Conservation (phyloP, 2,113 vertebrate genomes). For the Gopherus evgoodei region DNA sequence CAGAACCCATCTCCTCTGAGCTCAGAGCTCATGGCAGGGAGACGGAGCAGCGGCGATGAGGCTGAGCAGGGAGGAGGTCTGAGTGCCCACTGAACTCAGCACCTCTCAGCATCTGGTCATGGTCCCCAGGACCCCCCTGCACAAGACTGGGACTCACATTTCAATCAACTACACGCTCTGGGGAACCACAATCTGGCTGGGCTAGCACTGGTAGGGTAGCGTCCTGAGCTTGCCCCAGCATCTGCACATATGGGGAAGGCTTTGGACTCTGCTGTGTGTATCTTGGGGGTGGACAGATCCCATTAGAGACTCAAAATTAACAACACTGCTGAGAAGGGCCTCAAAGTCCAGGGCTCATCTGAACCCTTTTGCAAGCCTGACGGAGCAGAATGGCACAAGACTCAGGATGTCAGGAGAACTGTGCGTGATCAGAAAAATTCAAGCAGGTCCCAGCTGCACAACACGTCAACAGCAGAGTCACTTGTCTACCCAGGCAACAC, state of each 20-base stretch:
- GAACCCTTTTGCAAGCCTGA: neutral
- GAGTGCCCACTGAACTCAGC: too few species aligned
- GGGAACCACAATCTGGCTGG: neutral
- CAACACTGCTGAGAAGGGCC: neutral
- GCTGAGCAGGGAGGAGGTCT: accelerated
- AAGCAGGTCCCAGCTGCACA: neutral
- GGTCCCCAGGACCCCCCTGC: neutral
- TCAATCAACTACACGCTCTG: neutral
- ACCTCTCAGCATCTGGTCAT: neutral
- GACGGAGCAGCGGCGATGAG: accelerated
- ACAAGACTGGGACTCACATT: too few species aligned
- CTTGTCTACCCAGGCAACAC: neutral
- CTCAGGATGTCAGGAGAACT: neutral
- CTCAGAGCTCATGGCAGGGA: neutral
- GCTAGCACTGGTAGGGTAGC: neutral
- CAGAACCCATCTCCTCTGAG: neutral
- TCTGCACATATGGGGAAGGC: accelerated
- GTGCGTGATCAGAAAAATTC: neutral
- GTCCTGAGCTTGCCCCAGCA: neutral
- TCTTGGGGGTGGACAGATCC: neutral
- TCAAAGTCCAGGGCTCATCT: neutral
- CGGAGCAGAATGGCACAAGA: neutral
- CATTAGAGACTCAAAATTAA: neutral
- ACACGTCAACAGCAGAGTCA: neutral
- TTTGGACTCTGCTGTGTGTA: neutral